phyloP scores from a whole-genome alignment of 2,113 vertebrate species.

The Empidonax traillii region DNA sequence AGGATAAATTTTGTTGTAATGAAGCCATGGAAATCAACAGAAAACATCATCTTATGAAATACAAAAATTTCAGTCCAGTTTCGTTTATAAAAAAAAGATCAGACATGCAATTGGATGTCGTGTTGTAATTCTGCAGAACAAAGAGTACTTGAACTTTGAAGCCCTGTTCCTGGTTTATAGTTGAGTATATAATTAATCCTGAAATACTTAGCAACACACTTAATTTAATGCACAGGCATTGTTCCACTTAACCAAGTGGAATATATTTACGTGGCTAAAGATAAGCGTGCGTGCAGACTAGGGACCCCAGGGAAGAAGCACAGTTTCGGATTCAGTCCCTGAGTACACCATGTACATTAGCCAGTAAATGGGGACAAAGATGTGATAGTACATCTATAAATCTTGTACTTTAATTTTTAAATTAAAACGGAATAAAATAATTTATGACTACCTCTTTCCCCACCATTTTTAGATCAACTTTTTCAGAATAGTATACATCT shows the following conservation, averaged over 20 bases:
- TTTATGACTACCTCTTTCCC: not conserved
- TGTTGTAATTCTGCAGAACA: not conserved
- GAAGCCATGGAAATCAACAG: not conserved
- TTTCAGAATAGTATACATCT: not conserved
- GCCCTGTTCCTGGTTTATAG: not conserved
- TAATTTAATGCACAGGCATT: constrained; percentile 51
- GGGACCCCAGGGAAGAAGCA: constrained; percentile 41
- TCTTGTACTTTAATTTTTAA: not conserved
- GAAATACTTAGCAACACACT: constrained; percentile 8
- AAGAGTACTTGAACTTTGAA: not conserved
- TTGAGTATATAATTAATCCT: constrained; percentile 40
- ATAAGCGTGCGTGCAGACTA: constrained; percentile 15
- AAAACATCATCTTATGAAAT: not conserved
- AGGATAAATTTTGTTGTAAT: not conserved
- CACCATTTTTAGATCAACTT: not conserved
- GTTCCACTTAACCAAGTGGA: constrained; percentile 59
- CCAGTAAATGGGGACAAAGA: constrained; percentile 44
- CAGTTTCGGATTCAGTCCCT: constrained; percentile 31
- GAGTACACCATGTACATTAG: not conserved
- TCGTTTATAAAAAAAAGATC: not conserved
- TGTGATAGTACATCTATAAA: not conserved
- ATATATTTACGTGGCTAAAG: constrained; percentile 56
- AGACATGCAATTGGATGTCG: not conserved
- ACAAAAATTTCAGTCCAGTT: not conserved
- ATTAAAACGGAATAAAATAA: not conserved